phyloP scores from a whole-genome alignment of 2,888 invertebrate genomes.

The Euzophera pinguis region DNA sequence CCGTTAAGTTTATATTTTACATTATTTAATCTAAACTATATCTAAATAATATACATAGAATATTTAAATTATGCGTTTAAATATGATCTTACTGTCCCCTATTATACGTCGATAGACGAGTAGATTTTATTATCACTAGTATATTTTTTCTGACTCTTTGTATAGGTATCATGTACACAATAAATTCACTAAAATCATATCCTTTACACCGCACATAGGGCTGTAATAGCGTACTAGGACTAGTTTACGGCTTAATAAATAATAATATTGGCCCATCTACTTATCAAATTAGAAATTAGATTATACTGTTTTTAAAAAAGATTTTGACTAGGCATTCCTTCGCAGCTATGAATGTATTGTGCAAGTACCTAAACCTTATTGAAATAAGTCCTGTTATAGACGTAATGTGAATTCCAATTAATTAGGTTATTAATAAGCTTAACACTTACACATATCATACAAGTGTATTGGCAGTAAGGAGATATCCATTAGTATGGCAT shows the following conservation, averaged over 20 bases:
- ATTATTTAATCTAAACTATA: constrained; percentile 1
- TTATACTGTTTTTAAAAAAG: constrained; percentile 9
- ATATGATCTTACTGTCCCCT: constrained; percentile 7
- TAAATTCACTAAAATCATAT: constrained; percentile 6
- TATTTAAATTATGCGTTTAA: constrained; percentile 13
- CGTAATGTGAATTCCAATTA: constrained; percentile 52
- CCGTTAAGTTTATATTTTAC: background rate
- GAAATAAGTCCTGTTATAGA: constrained; percentile 49
- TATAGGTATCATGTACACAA: constrained; percentile 8
- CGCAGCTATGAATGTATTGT: constrained; percentile 27
- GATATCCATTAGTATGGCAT: constrained; percentile 65
- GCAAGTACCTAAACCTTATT: constrained; percentile 9
- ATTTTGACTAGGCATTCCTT: constrained; percentile 14
- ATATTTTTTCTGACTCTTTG: background rate
- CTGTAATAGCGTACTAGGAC: background rate
- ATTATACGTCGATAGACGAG: constrained; percentile 20
- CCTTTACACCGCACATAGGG: background rate
- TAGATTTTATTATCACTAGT: background rate
- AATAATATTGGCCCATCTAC: background rate
- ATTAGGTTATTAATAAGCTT: constrained; percentile 27
- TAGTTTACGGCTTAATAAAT: constrained; percentile 6
- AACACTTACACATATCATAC: constrained; percentile 42
- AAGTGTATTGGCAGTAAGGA: constrained; percentile 72
- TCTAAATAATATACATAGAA: constrained; percentile 15
- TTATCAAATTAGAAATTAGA: background rate